Evolutionary conservation across 2,113 vertebrate species (phyloP).

Genomic region (Macquaria australasica): DNA sequence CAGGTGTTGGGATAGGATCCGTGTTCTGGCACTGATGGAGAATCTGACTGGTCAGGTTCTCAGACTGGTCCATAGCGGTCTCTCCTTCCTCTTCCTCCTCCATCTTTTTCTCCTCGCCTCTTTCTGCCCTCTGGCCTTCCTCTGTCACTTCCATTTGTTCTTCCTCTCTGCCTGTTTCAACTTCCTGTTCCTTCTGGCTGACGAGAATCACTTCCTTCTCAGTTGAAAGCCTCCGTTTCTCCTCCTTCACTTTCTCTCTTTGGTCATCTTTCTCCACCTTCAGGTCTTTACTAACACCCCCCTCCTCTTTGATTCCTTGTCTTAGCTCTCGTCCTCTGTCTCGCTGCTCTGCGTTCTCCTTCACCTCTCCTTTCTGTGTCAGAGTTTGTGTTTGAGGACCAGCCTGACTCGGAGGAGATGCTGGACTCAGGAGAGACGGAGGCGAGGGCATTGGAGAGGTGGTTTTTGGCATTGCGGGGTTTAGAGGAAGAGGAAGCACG

Average conservation of each 20-base stretch:
- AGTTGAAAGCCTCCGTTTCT: not conserved
- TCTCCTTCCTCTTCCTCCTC: constrained; percentile 46
- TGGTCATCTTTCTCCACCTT: constrained; percentile 59
- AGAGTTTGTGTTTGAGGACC: constrained; percentile 39
- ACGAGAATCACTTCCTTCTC: constrained; percentile 3
- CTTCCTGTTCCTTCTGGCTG: not conserved
- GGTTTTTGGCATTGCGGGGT: constrained; percentile 55
- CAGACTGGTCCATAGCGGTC: constrained; percentile 65
- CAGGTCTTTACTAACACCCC: not conserved
- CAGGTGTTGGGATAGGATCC: accelerated
- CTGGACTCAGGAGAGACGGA: constrained; percentile 61
- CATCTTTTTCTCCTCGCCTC: constrained; percentile 30
- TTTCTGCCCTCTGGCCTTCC: constrained; percentile 41
- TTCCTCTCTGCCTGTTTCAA: not conserved
- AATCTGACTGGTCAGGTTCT: constrained; percentile 34
- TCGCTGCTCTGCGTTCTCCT: constrained; percentile 36
- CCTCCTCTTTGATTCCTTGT: constrained; percentile 14
- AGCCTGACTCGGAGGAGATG: constrained; percentile 59
- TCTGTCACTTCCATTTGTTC: constrained; percentile 67
- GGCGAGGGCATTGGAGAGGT: constrained; percentile 65
- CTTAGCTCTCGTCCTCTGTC: constrained; percentile 1
- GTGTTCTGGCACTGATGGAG: constrained; percentile 21
- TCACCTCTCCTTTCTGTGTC: constrained; percentile 35
- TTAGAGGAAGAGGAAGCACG: constrained; percentile 57
- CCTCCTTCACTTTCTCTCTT: constrained; percentile 57